Conservation (phyloP, 2,888 invertebrate genomes). For the Rotaria socialis region DNA sequence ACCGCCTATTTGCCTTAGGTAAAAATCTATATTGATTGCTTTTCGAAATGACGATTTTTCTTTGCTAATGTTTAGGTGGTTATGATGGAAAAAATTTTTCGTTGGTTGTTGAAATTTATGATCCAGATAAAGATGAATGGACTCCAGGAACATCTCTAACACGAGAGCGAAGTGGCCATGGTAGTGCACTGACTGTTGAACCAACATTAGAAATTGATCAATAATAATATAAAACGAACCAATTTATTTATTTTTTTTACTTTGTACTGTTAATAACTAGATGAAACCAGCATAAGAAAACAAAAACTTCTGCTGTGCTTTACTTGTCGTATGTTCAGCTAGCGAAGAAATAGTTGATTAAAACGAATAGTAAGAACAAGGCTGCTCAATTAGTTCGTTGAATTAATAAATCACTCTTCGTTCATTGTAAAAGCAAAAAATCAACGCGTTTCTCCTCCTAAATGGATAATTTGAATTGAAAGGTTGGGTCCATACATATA, state of each 20-base stretch:
- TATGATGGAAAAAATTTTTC: slow-evolving; percentile 82
- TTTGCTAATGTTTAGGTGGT: slow-evolving; percentile 67
- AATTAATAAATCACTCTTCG: too few species aligned
- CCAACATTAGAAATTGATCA: slow-evolving; percentile 46
- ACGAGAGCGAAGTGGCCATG: slow-evolving; percentile 82
- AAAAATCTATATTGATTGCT: slow-evolving; percentile 47
- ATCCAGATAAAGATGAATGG: slow-evolving; percentile 74
- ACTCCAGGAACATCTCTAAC: slow-evolving; percentile 72
- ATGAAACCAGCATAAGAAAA: background rate
- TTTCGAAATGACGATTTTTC: too few species aligned
- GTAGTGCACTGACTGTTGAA: slow-evolving; percentile 77
- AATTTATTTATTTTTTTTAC: background rate
- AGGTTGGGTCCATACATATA: too few species aligned
- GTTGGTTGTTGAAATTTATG: slow-evolving; percentile 80
- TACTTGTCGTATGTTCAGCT: too few species aligned
- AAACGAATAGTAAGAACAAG: too few species aligned
- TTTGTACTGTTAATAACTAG: background rate
- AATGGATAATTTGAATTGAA: too few species aligned
- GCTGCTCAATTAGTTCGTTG: too few species aligned
- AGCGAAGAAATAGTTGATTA: too few species aligned
- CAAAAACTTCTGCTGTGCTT: background rate
- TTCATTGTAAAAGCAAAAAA: too few species aligned
- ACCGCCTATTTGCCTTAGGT: slow-evolving; percentile 83
- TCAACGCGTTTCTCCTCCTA: too few species aligned
- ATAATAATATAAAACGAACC: background rate